Evolutionary conservation across 2,113 vertebrate genomes (phyloP).

Genomic region (Puffinus mauretanicus): DNA sequence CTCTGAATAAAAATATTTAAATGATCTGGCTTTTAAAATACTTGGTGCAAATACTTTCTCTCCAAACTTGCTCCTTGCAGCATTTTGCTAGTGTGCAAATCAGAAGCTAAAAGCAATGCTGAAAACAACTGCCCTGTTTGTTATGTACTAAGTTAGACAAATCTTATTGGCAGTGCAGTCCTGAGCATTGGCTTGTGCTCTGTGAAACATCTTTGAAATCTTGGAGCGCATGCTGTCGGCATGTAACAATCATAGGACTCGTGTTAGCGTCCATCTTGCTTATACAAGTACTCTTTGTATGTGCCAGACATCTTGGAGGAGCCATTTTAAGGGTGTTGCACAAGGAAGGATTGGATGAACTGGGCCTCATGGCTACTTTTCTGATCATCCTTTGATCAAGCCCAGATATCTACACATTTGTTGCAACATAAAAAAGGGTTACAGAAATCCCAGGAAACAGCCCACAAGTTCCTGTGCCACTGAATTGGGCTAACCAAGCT

Average conservation of each 20-base stretch:
- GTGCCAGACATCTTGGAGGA: not conserved
- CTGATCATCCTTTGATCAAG: not conserved
- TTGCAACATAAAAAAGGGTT: not conserved
- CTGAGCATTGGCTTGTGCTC: not conserved
- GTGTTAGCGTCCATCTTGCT: not conserved
- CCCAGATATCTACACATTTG: not conserved
- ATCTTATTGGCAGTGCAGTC: not conserved
- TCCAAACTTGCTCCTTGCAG: not conserved
- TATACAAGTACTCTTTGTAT: not conserved
- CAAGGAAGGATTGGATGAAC: not conserved
- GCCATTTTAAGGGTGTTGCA: not conserved
- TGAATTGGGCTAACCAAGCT: not conserved
- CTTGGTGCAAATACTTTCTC: not conserved
- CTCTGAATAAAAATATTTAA: not conserved
- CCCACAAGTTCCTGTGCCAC: not conserved
- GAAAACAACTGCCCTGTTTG: not conserved
- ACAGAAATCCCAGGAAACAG: not conserved
- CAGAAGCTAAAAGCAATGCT: not conserved
- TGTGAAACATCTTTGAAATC: not conserved
- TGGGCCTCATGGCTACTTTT: not conserved
- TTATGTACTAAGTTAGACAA: not conserved
- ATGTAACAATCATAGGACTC: rapidly evolving
- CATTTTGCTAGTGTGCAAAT: not conserved
- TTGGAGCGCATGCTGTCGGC: rapidly evolving
- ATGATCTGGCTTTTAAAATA: not conserved